Evolutionary conservation across 2,113 vertebrate species (phyloP).

Genomic region (Ochotona curzoniae): DNA sequence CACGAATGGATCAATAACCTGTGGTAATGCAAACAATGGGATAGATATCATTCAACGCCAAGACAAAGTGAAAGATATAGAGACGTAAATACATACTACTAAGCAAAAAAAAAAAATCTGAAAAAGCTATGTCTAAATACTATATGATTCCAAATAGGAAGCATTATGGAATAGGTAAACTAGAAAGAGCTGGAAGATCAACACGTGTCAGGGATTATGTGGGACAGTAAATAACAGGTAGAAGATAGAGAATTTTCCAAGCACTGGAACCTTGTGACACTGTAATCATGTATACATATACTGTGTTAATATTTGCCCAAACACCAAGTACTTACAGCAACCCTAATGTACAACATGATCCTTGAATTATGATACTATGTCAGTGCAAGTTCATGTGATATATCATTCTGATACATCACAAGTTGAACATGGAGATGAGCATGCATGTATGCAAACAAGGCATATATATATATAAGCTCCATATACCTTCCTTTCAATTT

Average conservation of each 20-base stretch:
- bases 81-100: background rate
- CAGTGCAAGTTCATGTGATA: background rate
- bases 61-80: background rate
- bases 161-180: background rate
- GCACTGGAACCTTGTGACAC: background rate
- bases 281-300: no score
- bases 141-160: background rate
- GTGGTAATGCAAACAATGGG: background rate
- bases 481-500: background rate
- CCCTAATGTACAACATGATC: background rate
- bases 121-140: background rate
- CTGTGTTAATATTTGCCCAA: background rate
- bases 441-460: background rate
- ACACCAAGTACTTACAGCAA: background rate
- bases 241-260: background rate
- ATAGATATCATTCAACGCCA: background rate
- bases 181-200: no score
- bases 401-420: background rate
- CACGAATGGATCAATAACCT: background rate
- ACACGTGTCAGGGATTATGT: background rate
- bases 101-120: background rate
- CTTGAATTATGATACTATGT: background rate
- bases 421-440: background rate
- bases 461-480: background rate
- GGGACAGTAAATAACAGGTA: background rate